These are phyloP conservation scores for Bufo gargarizans DNA, from an alignment of 2,113 vertebrate species.

Conservation along the genomic window DNA sequence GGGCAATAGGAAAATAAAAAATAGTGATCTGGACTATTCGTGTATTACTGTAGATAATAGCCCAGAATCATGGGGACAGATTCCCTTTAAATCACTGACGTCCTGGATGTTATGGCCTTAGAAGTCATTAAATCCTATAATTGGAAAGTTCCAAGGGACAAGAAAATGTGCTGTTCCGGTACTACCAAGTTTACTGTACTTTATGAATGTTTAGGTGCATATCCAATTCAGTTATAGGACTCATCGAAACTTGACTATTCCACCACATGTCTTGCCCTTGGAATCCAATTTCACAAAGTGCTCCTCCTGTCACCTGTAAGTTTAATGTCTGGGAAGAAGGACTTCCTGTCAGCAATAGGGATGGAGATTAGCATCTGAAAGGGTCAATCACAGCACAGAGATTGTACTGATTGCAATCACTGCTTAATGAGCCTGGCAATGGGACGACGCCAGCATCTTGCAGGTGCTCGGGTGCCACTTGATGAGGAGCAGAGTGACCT, in stretches of 20 bases:
- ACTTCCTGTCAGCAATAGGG: constrained; percentile 8
- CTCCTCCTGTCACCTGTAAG: constrained; percentile 3
- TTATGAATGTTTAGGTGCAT: background rate
- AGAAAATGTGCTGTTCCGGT: background rate
- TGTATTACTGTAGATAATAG: too few relatives aligned
- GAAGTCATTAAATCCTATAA: background rate
- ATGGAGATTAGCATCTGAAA: constrained; percentile 53
- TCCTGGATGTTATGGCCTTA: background rate
- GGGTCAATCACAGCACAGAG: constrained; percentile 49
- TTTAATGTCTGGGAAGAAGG: constrained; percentile 11
- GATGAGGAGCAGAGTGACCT: constrained; percentile 46
- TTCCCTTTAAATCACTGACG: background rate
- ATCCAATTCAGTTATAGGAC: too few relatives aligned
- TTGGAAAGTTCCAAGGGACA: background rate
- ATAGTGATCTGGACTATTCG: too few relatives aligned
- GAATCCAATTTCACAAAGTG: background rate
- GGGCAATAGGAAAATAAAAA: too few relatives aligned
- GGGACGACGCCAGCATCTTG: constrained; percentile 35
- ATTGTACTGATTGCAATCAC: constrained; percentile 54
- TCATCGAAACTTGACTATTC: too few relatives aligned
- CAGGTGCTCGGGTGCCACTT: constrained; percentile 52
- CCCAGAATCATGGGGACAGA: too few relatives aligned
- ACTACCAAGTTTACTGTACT: background rate
- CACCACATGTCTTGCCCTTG: background rate
- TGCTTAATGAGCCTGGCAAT: constrained; percentile 45